Evolutionary conservation across 2,888 invertebrate genomes (phyloP).

Genomic region (Saturnia pavonia): DNA sequence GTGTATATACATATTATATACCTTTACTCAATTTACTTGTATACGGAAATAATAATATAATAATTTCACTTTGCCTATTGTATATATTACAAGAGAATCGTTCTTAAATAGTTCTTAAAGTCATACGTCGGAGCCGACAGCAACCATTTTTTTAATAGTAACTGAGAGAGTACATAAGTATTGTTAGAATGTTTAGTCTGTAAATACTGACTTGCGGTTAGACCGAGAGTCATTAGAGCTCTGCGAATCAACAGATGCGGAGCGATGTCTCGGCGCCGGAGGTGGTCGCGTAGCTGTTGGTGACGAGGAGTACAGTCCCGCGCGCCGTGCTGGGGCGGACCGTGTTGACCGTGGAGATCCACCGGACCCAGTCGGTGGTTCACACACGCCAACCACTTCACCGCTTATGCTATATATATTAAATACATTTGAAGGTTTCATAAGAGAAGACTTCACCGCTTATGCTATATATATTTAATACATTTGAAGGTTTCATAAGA

Average conservation of each 20-base stretch:
- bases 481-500: not conserved
- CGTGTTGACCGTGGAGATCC: conserved; percentile 91
- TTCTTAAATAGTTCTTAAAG: too few species aligned
- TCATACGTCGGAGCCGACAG: too few species aligned
- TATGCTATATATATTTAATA: conserved; percentile 44
- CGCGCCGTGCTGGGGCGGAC: conserved; percentile 87
- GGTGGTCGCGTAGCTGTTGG: conserved; percentile 92
- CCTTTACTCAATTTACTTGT: too few species aligned
- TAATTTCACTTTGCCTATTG: too few species aligned
- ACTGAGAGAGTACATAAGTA: too few species aligned
- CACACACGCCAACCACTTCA: conserved; percentile 55
- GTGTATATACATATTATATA: too few species aligned
- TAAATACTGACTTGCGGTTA: conserved; percentile 84
- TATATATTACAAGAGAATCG: too few species aligned
- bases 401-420: conserved; percentile 57
- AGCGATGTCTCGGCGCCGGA: conserved; percentile 85
- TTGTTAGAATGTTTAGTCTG: not conserved
- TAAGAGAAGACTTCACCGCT: conserved; percentile 75
- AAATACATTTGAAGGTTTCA: not conserved
- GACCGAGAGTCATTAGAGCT: conserved; percentile 93
- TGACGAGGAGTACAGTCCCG: conserved; percentile 86
- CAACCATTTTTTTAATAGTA: too few species aligned
- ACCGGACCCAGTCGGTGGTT: conserved; percentile 49
- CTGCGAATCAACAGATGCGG: conserved; percentile 94
- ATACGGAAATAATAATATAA: too few species aligned